Conservation (phyloP, 2,113 vertebrate genomes). For the Nestor notabilis region DNA sequence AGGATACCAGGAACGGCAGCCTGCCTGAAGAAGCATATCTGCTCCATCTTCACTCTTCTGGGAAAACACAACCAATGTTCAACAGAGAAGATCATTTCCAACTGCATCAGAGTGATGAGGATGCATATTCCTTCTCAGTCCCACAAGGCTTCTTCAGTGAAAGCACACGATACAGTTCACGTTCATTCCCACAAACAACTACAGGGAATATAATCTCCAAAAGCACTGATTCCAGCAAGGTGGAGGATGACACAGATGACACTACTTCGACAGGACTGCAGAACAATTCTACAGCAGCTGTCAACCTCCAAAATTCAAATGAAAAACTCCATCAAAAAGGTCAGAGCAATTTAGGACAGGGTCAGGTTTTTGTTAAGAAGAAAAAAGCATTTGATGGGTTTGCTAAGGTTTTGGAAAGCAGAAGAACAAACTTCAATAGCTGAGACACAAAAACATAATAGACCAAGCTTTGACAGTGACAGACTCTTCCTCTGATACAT, state of each 20-base stretch:
- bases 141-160: background rate
- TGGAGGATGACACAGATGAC: background rate
- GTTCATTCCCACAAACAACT: background rate
- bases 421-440: background rate
- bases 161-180: background rate
- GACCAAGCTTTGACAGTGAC: background rate
- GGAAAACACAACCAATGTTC: background rate
- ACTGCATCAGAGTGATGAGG: background rate
- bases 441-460: background rate
- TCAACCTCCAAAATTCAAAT: background rate
- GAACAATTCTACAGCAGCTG: background rate
- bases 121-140: background rate
- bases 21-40: background rate
- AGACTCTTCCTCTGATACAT: no score
- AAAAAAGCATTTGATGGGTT: constrained; percentile 64
- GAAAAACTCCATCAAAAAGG: background rate
- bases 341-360: background rate
- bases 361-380: constrained; percentile 45
- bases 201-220: background rate
- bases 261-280: background rate
- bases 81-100: background rate
- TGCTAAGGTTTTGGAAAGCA: constrained; percentile 21
- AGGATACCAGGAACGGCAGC: background rate
- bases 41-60: background rate
- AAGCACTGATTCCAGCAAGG: background rate